A percentile compares a stretch with the other conserved stretches of the same genome.
phyloP scores from a whole-genome alignment of 2,797 vertebrate genomes.

The Chiloscyllium punctatum region DNA sequence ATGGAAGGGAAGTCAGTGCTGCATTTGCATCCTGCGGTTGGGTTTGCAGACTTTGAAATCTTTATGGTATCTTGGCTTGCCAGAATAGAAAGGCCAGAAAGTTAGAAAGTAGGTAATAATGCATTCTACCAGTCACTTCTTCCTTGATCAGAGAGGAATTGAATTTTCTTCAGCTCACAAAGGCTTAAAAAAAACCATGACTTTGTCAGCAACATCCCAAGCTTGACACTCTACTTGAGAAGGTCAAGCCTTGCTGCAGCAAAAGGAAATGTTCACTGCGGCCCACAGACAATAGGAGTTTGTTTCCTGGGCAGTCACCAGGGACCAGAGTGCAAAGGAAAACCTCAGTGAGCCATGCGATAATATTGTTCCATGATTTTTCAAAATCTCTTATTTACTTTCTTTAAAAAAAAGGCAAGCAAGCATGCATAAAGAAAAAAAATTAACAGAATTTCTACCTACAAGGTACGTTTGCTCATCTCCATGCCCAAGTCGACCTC shows the following conservation, averaged over 20 bases:
- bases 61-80: no score
- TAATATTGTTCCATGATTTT: neutral
- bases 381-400: neutral
- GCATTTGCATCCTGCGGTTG: no score
- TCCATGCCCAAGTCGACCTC: conserved; percentile 90
- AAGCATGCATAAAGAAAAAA: conserved; percentile 37
- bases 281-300: neutral
- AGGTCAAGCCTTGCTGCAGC: neutral
- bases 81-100: no score
- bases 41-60: no score
- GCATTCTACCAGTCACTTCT: no score
- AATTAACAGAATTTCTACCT: conserved; percentile 40
- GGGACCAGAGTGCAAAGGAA: neutral
- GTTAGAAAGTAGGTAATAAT: no score
- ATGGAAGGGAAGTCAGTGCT: no score
- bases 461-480: conserved; percentile 97
- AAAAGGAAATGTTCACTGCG: neutral
- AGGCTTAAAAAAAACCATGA: no score
- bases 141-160: no score
- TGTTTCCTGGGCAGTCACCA: neutral
- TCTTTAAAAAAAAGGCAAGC: neutral
- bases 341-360: neutral
- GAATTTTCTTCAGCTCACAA: neutral
- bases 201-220: neutral
- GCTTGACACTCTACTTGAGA: neutral